A percentile compares a stretch with the other conserved stretches of the same genome.
These are phyloP conservation scores for Drosophila colorata DNA, from an alignment of 2,888 invertebrate genomes.

Conservation along the genomic window DNA sequence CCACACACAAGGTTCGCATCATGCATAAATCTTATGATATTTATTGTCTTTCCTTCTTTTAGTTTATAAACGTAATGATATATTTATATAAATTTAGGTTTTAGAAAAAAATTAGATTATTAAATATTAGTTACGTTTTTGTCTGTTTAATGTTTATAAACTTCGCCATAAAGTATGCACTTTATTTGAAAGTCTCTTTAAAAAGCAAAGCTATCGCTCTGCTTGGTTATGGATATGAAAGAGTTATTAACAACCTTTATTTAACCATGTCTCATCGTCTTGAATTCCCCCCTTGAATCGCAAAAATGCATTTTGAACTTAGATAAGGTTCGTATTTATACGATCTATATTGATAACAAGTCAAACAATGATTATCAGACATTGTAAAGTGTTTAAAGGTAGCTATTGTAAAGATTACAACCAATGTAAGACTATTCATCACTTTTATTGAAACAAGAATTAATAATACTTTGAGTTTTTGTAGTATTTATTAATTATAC, in stretches of 20 bases:
- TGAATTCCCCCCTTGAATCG: not conserved
- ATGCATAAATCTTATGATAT: not conserved
- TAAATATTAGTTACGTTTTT: not conserved
- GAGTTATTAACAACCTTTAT: not conserved
- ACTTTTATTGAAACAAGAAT: too few species aligned
- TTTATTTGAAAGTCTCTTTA: not conserved
- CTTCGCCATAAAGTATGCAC: conserved; percentile 30
- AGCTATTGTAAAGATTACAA: not conserved
- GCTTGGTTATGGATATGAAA: too few species aligned
- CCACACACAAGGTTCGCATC: not conserved
- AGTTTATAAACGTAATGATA: too few species aligned
- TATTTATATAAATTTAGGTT: not conserved
- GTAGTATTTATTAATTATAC: not conserved
- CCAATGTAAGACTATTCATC: too few species aligned
- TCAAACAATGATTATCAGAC: not conserved
- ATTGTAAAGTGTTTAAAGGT: not conserved
- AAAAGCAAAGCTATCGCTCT: too few species aligned
- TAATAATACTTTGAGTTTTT: too few species aligned
- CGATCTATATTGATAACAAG: not conserved
- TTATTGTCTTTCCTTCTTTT: not conserved
- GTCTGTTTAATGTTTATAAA: not conserved
- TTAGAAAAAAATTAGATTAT: too few species aligned
- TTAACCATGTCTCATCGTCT: not conserved
- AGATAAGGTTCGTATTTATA: not conserved
- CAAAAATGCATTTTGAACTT: not conserved